These are phyloP conservation scores for Pygocentrus nattereri DNA, from an alignment of 2,797 vertebrate species.

Conservation along the genomic window DNA sequence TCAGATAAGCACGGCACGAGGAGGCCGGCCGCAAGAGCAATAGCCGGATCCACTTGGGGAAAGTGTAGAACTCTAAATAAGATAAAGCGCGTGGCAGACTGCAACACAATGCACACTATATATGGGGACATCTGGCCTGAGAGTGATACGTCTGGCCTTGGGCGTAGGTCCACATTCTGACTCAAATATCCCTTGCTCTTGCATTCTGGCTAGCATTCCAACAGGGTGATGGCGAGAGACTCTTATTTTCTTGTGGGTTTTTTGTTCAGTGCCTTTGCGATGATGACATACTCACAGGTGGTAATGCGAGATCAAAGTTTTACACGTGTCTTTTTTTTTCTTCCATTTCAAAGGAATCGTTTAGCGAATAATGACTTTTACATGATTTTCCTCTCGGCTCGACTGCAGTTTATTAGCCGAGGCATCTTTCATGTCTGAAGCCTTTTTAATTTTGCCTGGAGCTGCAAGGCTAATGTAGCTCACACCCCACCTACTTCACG, in stretches of 20 bases:
- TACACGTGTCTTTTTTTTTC: not conserved
- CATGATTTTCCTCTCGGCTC: no score
- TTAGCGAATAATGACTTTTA: no score
- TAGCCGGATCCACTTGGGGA: conserved; percentile 13
- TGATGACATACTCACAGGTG: conserved; percentile 25
- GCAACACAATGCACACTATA: conserved; percentile 41
- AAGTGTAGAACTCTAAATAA: conserved; percentile 18
- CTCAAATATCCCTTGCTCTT: conserved; percentile 36
- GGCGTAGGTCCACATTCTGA: conserved; percentile 40
- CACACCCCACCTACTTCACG: no score
- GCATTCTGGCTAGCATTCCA: conserved; percentile 20
- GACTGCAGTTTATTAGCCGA: no score
- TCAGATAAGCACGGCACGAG: conserved; percentile 71
- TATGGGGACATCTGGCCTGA: conserved; percentile 44
- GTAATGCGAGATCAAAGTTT: conserved; percentile 7
- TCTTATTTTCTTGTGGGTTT: conserved; percentile 31
- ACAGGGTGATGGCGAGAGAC: not conserved
- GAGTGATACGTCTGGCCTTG: conserved; percentile 38
- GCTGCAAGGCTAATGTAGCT: no score
- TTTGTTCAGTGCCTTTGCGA: not conserved
- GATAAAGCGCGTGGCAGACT: conserved; percentile 32
- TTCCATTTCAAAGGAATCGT: not conserved
- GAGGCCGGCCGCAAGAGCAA: conserved; percentile 30
- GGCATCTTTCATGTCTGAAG: no score
- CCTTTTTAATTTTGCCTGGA: no score